Evolutionary conservation across 2,888 invertebrate species (phyloP), one percentile per base, ranked within the genome.

Genomic region (Epistrophella euchroma): DNA sequence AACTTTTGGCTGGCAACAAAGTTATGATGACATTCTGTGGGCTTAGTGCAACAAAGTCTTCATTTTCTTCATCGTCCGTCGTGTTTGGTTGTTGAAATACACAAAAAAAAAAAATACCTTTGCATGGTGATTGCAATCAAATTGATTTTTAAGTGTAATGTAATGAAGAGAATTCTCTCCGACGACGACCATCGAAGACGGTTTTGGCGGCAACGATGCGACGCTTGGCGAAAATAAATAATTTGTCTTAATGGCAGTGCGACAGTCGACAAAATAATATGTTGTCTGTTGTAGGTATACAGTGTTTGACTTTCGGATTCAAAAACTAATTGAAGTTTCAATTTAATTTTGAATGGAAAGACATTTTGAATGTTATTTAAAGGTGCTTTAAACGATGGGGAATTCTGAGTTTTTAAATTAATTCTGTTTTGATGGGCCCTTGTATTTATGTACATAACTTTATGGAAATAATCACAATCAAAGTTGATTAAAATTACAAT

Each of bases 111-210:
- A 32, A 64, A 19, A 28, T n/a, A 28, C 15, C 1, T 55, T 55
- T 28, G 71, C 58, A 71, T 35, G 52, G n/a, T 73, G 76, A 85
- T 85, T 80, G 73, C 55, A 77, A 73, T 77, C 43, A 50, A 85
- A 85, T 85, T 80, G 81, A 77, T 81, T 80, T 81, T 81, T 85
- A 81, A 85, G 85, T 85, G 68, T 73, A 80, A 62, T 76, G 40
- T 85, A 81, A 85, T 85, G 81, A 81, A 80, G 28, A 50, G 60
- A 19, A 32, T 47, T 4, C 71, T 11, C 32, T 15, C 43, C 43
- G 56, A 15, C 43, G n/a, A n/a, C 0, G n/a, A 22, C 35, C 58
- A 37, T 19, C 3, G 58, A 37, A 37, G 58, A 37, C 15, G 58
- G 35, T 25, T 10, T 2, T 15, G 64, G 17, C 11, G 43, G 25